Evolutionary conservation across 1,140 invertebrate genomes (phyloP).

Genomic region (Macrosteles quadrilineatus): DNA sequence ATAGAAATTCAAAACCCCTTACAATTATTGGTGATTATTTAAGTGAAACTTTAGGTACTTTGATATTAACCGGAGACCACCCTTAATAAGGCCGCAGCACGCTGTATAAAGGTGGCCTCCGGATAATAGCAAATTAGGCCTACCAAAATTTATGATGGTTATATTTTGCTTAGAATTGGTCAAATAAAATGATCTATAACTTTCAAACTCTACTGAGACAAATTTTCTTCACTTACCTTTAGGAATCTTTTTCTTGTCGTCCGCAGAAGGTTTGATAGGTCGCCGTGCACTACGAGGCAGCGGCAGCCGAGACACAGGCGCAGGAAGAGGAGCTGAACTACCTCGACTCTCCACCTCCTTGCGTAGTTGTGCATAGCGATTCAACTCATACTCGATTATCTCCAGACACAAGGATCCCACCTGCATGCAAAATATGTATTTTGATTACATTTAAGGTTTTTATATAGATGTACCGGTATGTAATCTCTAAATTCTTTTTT

Average conservation of each 20-base stretch:
- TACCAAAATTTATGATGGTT: too few species aligned
- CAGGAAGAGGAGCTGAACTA: constrained; percentile 8
- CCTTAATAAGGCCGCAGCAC: neutral
- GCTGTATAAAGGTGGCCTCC: too few species aligned
- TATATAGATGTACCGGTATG: too few species aligned
- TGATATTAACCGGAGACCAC: neutral
- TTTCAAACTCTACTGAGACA: too few species aligned
- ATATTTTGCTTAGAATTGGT: too few species aligned
- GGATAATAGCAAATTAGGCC: too few species aligned
- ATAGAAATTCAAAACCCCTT: constrained; percentile 48
- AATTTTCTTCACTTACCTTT: too few species aligned
- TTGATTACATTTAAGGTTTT: too few species aligned
- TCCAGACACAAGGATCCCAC: constrained; percentile 96
- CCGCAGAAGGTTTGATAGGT: constrained; percentile 1
- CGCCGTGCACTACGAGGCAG: constrained; percentile 38
- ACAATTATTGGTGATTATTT: neutral
- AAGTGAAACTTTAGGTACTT: neutral
- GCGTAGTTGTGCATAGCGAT: constrained; percentile 91
- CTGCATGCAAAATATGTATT: too few species aligned
- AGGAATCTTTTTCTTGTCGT: constrained; percentile 32
- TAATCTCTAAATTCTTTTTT: too few species aligned
- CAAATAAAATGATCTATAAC: too few species aligned
- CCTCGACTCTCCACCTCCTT: constrained; percentile 74
- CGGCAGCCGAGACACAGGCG: constrained; percentile 40
- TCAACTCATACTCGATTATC: constrained; percentile 92